A percentile compares a stretch with the other conserved stretches of the same genome.
phyloP scores from a whole-genome alignment of 1,140 invertebrate species.

The Cotesia vestalis region DNA sequence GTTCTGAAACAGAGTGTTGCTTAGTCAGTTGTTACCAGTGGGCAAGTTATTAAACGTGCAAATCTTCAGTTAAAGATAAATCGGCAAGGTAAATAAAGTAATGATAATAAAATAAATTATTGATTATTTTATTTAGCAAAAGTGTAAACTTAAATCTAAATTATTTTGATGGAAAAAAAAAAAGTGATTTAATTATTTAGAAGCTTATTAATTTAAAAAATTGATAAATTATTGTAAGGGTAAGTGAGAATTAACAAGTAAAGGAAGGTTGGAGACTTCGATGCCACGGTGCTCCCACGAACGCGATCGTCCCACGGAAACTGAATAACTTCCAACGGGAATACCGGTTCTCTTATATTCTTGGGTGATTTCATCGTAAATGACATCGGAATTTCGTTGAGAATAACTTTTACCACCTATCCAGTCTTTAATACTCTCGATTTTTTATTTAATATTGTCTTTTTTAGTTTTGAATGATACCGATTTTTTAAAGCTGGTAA shows the following conservation, averaged over 20 bases:
- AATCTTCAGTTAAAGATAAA: neutral
- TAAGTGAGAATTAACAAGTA: neutral
- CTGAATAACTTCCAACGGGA: conserved; percentile 36
- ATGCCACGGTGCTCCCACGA: conserved; percentile 29
- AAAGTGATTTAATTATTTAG: too few relatives aligned
- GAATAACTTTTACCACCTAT: conserved; percentile 29
- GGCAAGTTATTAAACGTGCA: conserved; percentile 6
- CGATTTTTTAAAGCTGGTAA: neutral
- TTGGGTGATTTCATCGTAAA: conserved; percentile 25
- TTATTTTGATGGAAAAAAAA: too few relatives aligned
- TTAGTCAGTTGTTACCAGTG: conserved; percentile 12
- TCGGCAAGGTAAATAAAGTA: conserved; percentile 5
- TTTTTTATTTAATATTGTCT: conserved; percentile 16
- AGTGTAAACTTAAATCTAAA: too few relatives aligned
- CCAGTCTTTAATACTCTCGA: conserved; percentile 21
- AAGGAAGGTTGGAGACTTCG: conserved; percentile 32
- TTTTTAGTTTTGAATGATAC: neutral
- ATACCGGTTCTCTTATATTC: conserved; percentile 32
- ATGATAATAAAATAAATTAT: neutral
- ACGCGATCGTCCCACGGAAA: conserved; percentile 29
- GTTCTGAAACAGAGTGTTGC: conserved; percentile 7
- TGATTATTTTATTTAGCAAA: neutral
- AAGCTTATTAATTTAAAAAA: neutral
- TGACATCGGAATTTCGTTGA: conserved; percentile 24
- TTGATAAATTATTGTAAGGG: neutral